phyloP scores from a whole-genome alignment of 2,113 vertebrate species.

The Cyprinodon variegatus region DNA sequence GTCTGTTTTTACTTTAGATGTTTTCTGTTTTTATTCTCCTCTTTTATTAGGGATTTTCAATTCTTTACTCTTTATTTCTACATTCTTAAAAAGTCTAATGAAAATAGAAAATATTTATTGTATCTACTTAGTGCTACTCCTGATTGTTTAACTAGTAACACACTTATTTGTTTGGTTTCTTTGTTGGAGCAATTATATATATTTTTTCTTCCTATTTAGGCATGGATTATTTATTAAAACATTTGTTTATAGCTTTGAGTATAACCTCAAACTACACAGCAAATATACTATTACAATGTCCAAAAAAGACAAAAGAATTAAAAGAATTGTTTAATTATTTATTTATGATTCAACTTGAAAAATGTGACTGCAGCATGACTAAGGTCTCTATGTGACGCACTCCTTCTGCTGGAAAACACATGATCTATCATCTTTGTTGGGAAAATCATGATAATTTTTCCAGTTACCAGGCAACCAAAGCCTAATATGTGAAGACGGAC shows the following conservation, averaged over 20 bases:
- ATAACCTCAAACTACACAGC: background rate
- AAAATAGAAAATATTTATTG: background rate
- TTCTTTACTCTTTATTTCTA: too few species aligned
- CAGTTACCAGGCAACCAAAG: constrained; percentile 79
- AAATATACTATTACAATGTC: background rate
- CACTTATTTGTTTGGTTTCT: too few species aligned
- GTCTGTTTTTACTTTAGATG: too few species aligned
- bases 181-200: background rate
- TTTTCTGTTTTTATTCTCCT: too few species aligned
- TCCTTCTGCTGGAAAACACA: constrained; percentile 40
- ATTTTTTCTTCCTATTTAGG: background rate
- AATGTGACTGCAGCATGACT: constrained; percentile 20
- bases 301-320: background rate
- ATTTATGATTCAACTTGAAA: background rate
- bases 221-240: background rate
- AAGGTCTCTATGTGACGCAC: constrained; percentile 9
- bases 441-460: constrained; percentile 54
- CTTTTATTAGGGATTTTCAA: too few species aligned
- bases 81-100: background rate
- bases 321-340: background rate
- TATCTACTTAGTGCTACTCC: background rate
- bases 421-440: constrained; percentile 39
- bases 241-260: background rate
- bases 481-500: constrained; percentile 52
- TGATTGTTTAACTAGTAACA: background rate